A percentile compares a stretch with the other conserved stretches of the same genome.
phyloP scores from a whole-genome alignment of 1,140 invertebrate genomes.

The Matsumurasca onukii region DNA sequence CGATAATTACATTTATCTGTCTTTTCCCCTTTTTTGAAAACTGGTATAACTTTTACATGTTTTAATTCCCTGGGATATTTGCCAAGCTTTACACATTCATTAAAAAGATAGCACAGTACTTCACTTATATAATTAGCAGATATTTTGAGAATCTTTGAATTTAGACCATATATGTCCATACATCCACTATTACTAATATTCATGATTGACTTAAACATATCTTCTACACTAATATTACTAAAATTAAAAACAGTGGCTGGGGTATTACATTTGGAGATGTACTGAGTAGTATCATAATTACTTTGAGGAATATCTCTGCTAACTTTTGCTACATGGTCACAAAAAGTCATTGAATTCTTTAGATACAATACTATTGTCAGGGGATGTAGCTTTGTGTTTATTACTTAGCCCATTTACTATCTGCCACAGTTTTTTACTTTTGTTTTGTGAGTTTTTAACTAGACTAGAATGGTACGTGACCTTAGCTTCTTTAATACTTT shows the following conservation, averaged over 20 bases:
- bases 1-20: constrained; percentile 2
- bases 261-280: background rate
- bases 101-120: background rate
- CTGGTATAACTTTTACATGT: background rate
- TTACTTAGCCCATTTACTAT: background rate
- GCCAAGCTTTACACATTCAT: background rate
- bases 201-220: background rate
- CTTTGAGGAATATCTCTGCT: background rate
- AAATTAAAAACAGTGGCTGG: background rate
- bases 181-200: background rate
- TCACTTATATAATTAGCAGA: constrained; percentile 2
- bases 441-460: background rate
- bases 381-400: background rate
- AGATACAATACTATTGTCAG: background rate
- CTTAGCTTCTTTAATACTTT: no score
- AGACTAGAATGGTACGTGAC: no score
- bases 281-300: background rate
- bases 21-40: background rate
- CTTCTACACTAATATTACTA: background rate
- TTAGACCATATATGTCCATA: background rate
- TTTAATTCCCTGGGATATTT: background rate
- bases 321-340: background rate
- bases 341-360: constrained; percentile 2
- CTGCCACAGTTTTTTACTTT: background rate
- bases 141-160: background rate